Conservation (phyloP, 35 echinoderm and acorn worm species). For the Lytechinus pictus region DNA sequence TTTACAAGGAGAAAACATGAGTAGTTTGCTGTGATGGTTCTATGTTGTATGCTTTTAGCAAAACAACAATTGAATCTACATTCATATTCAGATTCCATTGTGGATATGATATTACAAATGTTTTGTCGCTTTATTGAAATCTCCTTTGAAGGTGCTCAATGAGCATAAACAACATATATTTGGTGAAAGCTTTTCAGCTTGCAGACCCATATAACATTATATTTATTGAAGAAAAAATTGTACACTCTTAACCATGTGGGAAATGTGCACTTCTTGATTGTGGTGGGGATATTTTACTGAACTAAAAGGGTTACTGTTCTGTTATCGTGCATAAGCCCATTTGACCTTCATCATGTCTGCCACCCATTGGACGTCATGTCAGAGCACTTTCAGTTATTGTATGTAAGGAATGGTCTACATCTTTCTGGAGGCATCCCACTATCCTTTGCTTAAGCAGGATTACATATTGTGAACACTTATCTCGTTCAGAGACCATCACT, state of each 20-base stretch:
- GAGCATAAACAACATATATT: neutral
- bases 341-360: conserved; percentile 35
- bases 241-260: neutral
- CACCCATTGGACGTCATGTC: neutral
- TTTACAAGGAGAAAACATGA: neutral
- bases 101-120: neutral
- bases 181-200: neutral
- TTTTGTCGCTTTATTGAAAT: neutral
- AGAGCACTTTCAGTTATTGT: neutral
- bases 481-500: neutral
- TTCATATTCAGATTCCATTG: too few species aligned
- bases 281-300: neutral
- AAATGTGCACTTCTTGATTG: neutral
- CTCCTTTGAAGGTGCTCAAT: neutral
- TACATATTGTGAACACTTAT: neutral
- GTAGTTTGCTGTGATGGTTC: neutral
- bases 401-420: neutral
- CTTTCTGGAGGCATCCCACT: neutral
- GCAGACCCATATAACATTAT: neutral
- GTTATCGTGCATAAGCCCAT: neutral
- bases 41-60: too few species aligned
- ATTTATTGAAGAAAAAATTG: conserved; percentile 4
- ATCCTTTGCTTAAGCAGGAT: neutral
- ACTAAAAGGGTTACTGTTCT: neutral
- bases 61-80: too few species aligned